These are phyloP conservation scores for Felis chaus DNA, from an alignment of 2,113 vertebrate species.

Conservation along the genomic window DNA sequence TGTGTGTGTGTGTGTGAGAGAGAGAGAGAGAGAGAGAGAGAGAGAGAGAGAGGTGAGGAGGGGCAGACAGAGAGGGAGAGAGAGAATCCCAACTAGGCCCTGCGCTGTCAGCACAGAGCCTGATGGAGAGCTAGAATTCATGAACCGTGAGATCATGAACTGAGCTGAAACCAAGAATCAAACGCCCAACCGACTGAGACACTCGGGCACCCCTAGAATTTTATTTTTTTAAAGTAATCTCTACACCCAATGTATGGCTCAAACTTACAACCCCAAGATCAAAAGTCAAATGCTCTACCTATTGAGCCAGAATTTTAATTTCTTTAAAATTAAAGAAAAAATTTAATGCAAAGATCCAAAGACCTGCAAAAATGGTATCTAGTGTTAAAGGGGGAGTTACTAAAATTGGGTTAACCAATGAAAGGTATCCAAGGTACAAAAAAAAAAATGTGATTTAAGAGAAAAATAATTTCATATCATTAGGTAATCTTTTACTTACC, in stretches of 20 bases:
- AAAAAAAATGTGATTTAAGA: conserved; percentile 50
- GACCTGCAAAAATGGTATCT: neutral
- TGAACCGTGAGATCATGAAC: too few species aligned
- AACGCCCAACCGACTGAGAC: too few species aligned
- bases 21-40: too few species aligned
- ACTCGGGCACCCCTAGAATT: too few species aligned
- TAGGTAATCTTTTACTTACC: conserved; percentile 84
- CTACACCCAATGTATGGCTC: neutral
- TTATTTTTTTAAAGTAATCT: neutral
- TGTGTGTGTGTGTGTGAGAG: too few species aligned
- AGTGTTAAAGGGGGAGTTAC: neutral
- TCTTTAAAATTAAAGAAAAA: neutral
- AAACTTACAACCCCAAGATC: neutral
- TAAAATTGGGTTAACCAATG: conserved; percentile 41
- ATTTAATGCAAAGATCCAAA: conserved; percentile 46
- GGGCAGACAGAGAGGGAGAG: too few species aligned
- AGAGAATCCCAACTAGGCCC: too few species aligned
- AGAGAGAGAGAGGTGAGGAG: too few species aligned
- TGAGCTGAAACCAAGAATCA: too few species aligned
- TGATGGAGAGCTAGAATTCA: too few species aligned
- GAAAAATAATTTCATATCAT: neutral
- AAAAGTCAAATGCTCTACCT: neutral
- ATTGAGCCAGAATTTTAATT: neutral
- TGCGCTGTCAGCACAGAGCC: too few species aligned
- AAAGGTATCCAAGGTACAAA: conserved; percentile 17